A percentile compares a stretch with the other conserved stretches of the same genome.
Evolutionary conservation across 2,797 vertebrate species (phyloP).

Genomic region (Lepilemur ruficaudatus): DNA sequence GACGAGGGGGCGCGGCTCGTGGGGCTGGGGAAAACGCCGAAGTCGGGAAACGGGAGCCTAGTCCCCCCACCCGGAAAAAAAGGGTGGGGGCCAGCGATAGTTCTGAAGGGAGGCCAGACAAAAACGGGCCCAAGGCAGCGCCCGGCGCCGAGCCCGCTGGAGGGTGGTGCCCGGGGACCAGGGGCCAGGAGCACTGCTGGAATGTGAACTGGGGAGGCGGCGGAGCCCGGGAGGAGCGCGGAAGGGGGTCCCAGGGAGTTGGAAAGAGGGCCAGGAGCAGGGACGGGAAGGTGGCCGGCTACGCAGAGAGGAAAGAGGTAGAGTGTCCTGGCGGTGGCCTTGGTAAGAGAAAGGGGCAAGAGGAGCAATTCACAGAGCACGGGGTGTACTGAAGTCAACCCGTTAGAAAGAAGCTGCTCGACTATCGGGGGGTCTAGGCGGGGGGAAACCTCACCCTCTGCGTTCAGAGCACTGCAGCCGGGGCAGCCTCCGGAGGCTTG

Average conservation of each 20-base stretch:
- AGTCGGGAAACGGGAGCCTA: not conserved
- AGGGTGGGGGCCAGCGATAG: not conserved
- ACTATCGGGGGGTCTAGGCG: too few species aligned
- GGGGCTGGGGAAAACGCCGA: not conserved
- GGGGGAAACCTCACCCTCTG: not conserved
- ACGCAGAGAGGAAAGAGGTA: not conserved
- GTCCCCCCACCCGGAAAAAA: not conserved
- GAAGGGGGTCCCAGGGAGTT: not conserved
- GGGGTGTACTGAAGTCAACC: not conserved
- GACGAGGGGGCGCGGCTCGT: conserved; percentile 49
- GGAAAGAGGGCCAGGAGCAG: not conserved
- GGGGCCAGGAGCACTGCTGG: not conserved
- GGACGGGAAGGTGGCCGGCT: not conserved
- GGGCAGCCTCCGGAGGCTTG: not conserved
- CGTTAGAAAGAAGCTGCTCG: not conserved
- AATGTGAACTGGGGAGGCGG: not conserved
- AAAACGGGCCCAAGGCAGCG: not conserved
- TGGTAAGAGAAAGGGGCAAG: not conserved
- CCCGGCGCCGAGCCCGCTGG: not conserved
- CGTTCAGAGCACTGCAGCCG: not conserved
- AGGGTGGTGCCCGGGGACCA: not conserved
- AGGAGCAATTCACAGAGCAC: not conserved
- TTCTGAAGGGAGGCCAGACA: not conserved
- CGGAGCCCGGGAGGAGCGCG: not conserved
- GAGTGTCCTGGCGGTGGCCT: not conserved